Evolutionary conservation across 2,797 vertebrate genomes (phyloP).

Genomic region (Hylomyscus alleni): DNA sequence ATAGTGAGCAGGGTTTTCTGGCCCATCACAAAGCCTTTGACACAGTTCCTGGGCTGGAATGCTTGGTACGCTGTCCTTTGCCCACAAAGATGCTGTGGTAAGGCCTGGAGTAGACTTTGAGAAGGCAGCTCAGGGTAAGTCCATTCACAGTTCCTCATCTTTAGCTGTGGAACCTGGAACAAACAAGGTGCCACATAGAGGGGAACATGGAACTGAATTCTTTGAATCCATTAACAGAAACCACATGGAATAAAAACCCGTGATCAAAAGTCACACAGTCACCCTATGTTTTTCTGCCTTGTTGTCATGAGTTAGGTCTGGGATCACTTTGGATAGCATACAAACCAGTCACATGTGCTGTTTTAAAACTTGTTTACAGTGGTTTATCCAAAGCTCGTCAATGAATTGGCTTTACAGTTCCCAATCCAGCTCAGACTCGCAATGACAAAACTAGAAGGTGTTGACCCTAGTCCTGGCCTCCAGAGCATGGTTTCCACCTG

Average conservation of each 20-base stretch:
- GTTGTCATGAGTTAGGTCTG: slow-evolving; percentile 47
- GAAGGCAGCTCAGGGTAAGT: background rate
- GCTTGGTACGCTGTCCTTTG: background rate
- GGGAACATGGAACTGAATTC: background rate
- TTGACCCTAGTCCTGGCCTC: background rate
- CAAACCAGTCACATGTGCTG: slow-evolving; percentile 31
- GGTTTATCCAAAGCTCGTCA: slow-evolving; percentile 45
- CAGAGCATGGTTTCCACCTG: background rate
- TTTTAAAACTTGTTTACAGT: slow-evolving; percentile 53
- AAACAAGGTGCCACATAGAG: slow-evolving; percentile 27
- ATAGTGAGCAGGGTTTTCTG: background rate
- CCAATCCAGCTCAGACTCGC: slow-evolving; percentile 28
- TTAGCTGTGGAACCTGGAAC: slow-evolving; percentile 26
- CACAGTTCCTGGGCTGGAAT: background rate
- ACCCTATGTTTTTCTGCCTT: background rate
- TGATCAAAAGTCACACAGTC: slow-evolving; percentile 59
- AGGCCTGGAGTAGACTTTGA: background rate
- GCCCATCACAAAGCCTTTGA: background rate
- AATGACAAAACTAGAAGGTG: background rate
- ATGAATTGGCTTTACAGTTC: background rate
- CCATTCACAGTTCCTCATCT: background rate
- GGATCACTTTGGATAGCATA: slow-evolving; percentile 37
- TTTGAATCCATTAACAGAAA: slow-evolving; percentile 45
- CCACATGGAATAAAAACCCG: slow-evolving; percentile 11
- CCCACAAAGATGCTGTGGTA: background rate